phyloP scores from a whole-genome alignment of 2,113 vertebrate genomes.

The Nyctibius bracteatus region DNA sequence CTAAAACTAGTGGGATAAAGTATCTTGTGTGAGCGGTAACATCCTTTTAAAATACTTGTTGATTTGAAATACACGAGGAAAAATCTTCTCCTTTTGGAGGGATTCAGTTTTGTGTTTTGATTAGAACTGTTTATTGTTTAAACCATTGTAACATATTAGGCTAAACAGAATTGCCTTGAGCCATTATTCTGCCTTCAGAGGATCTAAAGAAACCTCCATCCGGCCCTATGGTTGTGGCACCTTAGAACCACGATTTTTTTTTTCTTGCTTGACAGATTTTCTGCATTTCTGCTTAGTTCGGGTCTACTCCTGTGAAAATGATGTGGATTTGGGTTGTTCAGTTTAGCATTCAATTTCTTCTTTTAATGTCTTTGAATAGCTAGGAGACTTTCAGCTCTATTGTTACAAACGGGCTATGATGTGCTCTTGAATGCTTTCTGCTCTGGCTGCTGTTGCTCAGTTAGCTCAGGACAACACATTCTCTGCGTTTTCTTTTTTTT shows the following conservation, averaged over 20 bases:
- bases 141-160: background rate
- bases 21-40: background rate
- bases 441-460: background rate
- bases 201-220: background rate
- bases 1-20: background rate
- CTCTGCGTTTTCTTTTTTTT: background rate
- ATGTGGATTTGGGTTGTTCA: background rate
- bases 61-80: background rate
- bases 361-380: background rate
- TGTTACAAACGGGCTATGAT: background rate
- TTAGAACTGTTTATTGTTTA: background rate
- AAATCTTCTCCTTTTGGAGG: background rate
- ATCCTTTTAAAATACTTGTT: background rate
- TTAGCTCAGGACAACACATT: background rate
- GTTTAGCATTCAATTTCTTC: background rate
- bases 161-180: background rate
- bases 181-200: background rate
- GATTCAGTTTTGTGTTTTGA: background rate
- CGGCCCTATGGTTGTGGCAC: fast-evolving
- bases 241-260: background rate
- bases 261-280: background rate
- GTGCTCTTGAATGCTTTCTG: background rate
- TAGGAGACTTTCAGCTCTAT: background rate
- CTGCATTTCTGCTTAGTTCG: background rate
- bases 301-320: background rate